Base-by-base conservation (phyloP, 1,140 invertebrate species). In the Sycophila sp. region DNA sequence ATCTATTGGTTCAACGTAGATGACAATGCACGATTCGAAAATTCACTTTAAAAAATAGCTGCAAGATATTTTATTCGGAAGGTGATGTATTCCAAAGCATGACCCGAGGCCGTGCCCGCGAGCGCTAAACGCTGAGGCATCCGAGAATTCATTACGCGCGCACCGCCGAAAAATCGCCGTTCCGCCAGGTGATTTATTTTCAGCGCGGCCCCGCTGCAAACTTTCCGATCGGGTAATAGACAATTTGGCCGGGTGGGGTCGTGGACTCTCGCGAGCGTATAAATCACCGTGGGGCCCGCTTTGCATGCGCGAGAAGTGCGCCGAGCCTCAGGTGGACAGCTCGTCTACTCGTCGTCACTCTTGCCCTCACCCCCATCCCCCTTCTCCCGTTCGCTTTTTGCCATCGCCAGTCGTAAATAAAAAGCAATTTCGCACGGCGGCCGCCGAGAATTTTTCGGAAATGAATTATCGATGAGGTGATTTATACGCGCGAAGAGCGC, bases 381-480 rank as follows among this genome's bases (percentile, higher is more conserved):
- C 34, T 40, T 40, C 19, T 40, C 26, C n/a, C 15, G 34, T 2
- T 17, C 13, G 40, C 55, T 58, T 58, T 40, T n/a, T n/a, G n/a
- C 55, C 22, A 30, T 30, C 28, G 42, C 1, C 22, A 24, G 53
- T 58, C 56, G 45, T 69, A 69, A 69, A 69, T 69, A 69, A 69
- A 62, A 69, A 53, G 67, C 24, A 69, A 69, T 69, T 60, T 60
- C 45, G 63, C 8, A 36, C 13, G 28, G 28, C 42, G 67, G 15
- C 15, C 13, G 19, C 11, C n/a, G 30, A 34, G 30, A 24, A 24
- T 62, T 60, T 62, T 62, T 60, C 19, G 51, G 53, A 47, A 59
- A 59, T 68, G 55, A 68, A 68, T 68, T 68, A 68, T 68, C 55
- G 65, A 68, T 49, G 38, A n/a, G 55, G 22, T 69, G 67, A 69